Evolutionary conservation across 2,797 vertebrate species (phyloP).

Genomic region (Coregonus sp.): DNA sequence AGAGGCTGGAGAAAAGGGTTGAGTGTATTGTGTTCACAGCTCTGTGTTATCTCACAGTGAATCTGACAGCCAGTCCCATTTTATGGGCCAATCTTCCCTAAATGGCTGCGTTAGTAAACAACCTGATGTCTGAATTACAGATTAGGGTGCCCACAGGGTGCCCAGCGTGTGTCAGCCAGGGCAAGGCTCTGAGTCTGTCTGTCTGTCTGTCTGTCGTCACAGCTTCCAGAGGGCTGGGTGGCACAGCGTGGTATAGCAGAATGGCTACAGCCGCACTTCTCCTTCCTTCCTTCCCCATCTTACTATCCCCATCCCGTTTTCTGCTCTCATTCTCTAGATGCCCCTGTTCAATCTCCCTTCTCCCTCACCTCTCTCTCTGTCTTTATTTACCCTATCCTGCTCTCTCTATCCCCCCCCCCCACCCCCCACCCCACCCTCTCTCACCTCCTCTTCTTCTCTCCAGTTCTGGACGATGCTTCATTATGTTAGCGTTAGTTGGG

Average conservation of each 20-base stretch:
- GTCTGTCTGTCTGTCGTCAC: not conserved
- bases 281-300: not conserved
- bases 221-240: not conserved
- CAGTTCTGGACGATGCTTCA: not conserved
- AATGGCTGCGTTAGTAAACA: conserved; percentile 32
- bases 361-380: not conserved
- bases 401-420: too few species aligned
- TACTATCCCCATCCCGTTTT: not conserved
- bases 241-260: not conserved
- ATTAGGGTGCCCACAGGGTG: not conserved
- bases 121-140: conserved; percentile 27
- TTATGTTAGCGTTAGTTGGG: conserved; percentile 2
- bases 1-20: not conserved
- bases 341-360: not conserved
- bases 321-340: not conserved
- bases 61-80: conserved; percentile 36
- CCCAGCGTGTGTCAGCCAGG: not conserved
- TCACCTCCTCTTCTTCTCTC: not conserved
- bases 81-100: conserved; percentile 30
- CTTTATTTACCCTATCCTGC: not conserved
- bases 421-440: too few species aligned
- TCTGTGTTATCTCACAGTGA: conserved; percentile 24
- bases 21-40: conserved; percentile 9
- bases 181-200: not conserved
- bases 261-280: not conserved